Evolutionary conservation across 2,888 invertebrate genomes (phyloP).

Genomic region (Clitarchus hookeri): DNA sequence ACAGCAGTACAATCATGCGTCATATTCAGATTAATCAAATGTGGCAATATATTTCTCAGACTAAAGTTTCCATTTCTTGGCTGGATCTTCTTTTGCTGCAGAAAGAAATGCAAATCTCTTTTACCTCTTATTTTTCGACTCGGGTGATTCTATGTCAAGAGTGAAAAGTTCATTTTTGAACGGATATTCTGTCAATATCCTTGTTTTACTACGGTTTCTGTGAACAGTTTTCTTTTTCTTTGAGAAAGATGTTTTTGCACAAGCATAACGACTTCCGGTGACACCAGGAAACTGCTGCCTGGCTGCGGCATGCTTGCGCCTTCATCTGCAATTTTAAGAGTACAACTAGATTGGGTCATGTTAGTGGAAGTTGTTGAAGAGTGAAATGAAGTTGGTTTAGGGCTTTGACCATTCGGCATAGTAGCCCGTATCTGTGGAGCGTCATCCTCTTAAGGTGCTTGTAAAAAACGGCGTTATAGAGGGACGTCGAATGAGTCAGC

Average conservation of each 20-base stretch:
- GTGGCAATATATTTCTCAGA: no score
- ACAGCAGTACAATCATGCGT: no score
- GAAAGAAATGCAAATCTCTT: not conserved
- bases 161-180: not conserved
- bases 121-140: not conserved
- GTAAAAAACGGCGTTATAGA: not conserved
- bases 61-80: no score
- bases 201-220: not conserved
- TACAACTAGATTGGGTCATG: not conserved
- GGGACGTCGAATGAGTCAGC: constrained; percentile 3
- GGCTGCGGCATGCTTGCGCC: not conserved
- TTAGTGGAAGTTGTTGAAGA: not conserved
- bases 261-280: not conserved
- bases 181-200: not conserved
- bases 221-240: not conserved
- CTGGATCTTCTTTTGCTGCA: no score
- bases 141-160: not conserved
- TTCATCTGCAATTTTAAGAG: not conserved
- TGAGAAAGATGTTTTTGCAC: not conserved
- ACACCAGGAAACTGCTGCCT: not conserved
- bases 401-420: not conserved
- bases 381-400: not conserved
- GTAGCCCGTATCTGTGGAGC: no score
- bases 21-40: no score
- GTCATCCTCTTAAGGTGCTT: not conserved